Conservation (phyloP, 2,113 vertebrate species). For the Callionymus lyra region DNA sequence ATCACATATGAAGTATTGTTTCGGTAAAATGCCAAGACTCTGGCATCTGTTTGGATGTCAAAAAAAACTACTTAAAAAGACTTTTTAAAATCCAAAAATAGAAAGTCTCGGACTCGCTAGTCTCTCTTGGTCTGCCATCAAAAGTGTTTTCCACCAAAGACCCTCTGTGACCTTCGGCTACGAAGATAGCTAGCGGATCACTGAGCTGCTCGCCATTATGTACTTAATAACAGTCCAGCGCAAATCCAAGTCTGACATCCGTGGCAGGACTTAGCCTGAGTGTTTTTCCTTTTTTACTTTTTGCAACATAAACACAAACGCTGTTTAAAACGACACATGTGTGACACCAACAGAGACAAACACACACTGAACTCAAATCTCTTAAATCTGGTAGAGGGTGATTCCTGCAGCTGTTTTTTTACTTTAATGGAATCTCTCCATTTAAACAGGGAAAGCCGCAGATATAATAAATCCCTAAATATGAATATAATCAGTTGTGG, state of each 20-base stretch:
- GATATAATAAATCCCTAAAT: no score
- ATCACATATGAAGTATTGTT: no score
- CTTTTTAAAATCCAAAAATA: no score
- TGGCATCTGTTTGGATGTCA: no score
- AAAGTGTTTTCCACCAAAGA: not conserved
- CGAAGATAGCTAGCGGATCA: conserved; percentile 10
- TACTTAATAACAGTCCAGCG: conserved; percentile 22
- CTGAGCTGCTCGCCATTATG: conserved; percentile 13
- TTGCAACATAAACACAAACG: conserved; percentile 7
- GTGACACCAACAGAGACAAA: conserved; percentile 1
- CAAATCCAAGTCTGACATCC: conserved; percentile 15
- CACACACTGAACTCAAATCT: conserved; percentile 13
- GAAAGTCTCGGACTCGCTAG: not conserved
- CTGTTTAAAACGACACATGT: conserved; percentile 23
- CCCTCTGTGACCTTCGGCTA: conserved; percentile 8
- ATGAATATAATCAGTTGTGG: no score
- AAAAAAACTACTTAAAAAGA: no score
- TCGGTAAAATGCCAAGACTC: no score
- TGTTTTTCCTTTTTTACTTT: conserved; percentile 11
- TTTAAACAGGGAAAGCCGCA: no score
- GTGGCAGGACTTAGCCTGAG: conserved; percentile 19
- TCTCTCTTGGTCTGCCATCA: not conserved
- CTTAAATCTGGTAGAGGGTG: no score
- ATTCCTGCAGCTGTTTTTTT: no score
- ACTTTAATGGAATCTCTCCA: no score